Evolutionary conservation across 1,140 invertebrate species (phyloP).

Genomic region (Solen grandis): DNA sequence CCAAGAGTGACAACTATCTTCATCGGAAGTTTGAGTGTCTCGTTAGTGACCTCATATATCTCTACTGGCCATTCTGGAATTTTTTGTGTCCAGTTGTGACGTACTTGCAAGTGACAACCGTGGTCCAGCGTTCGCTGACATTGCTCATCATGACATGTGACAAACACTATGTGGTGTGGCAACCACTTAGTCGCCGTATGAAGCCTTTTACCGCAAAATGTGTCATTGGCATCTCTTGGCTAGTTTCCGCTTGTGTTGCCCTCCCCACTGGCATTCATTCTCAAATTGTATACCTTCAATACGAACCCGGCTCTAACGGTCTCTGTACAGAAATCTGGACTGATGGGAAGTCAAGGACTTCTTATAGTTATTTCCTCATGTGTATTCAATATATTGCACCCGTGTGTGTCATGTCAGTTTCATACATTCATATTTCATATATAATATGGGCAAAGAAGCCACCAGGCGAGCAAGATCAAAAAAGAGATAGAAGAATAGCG

Average conservation of each 20-base stretch:
- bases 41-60: not conserved
- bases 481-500: slow-evolving; percentile 1
- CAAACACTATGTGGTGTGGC: slow-evolving; percentile 4
- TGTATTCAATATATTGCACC: not conserved
- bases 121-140: slow-evolving; percentile 4
- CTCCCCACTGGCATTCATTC: not conserved
- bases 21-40: not conserved
- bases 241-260: not conserved
- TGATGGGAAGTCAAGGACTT: not conserved
- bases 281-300: not conserved
- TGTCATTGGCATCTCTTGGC: not conserved
- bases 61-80: not conserved
- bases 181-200: not conserved
- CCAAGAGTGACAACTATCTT: slow-evolving; percentile 1
- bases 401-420: not conserved
- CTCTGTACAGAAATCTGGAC: not conserved
- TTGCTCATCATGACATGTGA: not conserved
- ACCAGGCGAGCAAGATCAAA: not conserved
- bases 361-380: not conserved
- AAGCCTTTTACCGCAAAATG: not conserved
- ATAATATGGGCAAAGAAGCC: slow-evolving; percentile 1
- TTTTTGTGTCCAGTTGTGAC: not conserved
- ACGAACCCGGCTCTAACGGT: slow-evolving; percentile 2
- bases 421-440: slow-evolving; percentile 1
- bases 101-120: not conserved